Conservation (phyloP, 2,888 invertebrate species). For the Melinopterus prodromus region DNA sequence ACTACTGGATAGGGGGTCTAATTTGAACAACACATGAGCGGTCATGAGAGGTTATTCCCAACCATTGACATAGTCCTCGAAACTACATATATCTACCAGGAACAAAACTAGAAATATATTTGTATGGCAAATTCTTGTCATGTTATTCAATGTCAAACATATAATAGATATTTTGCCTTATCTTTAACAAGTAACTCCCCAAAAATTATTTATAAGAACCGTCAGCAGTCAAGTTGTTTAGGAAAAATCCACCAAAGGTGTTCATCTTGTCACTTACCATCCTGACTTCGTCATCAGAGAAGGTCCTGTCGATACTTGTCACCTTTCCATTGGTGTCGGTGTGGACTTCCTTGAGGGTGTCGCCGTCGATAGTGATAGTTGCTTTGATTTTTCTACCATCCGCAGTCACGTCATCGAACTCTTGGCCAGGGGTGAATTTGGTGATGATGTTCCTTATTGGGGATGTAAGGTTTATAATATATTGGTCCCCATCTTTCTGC, state of each 20-base stretch:
- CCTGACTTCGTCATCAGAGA: conserved; percentile 76
- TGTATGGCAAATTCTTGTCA: too few species aligned
- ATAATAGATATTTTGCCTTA: too few species aligned
- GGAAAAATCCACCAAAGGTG: neutral
- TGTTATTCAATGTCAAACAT: too few species aligned
- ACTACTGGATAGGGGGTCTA: too few species aligned
- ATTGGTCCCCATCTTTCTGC: conserved; percentile 77
- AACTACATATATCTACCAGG: too few species aligned
- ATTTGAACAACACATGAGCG: too few species aligned
- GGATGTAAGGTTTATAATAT: conserved; percentile 81
- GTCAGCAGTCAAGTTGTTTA: too few species aligned
- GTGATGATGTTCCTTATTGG: conserved; percentile 88
- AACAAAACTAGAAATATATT: too few species aligned
- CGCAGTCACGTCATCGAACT: conserved; percentile 90
- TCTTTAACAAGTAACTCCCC: too few species aligned
- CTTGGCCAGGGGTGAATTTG: conserved; percentile 84
- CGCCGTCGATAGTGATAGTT: conserved; percentile 79
- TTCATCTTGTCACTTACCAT: conserved; percentile 66
- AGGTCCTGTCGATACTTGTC: conserved; percentile 74
- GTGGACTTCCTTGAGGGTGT: conserved; percentile 83
- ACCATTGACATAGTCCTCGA: too few species aligned
- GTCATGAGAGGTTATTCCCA: too few species aligned
- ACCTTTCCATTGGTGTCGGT: conserved; percentile 74
- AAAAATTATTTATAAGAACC: too few species aligned
- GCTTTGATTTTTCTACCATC: conserved; percentile 89